These are phyloP conservation scores for Chouioia cunea DNA, from an alignment of 2,888 invertebrate species.

Conservation along the genomic window DNA sequence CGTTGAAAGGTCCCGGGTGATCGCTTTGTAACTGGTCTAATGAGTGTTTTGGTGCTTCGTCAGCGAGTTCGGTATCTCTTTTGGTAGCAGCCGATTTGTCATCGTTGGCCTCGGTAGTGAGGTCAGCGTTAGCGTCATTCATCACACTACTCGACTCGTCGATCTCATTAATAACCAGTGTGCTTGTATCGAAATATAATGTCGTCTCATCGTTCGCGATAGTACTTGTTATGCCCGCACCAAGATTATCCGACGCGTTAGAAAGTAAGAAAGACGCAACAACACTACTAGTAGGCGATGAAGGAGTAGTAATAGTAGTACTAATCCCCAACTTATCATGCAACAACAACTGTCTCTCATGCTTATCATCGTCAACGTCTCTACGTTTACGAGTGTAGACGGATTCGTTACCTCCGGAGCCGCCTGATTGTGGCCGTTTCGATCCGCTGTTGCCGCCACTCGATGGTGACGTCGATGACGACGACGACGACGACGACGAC, in stretches of 20 bases:
- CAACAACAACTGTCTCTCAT: no score
- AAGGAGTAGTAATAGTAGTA: no score
- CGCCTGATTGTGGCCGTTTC: conserved; percentile 62
- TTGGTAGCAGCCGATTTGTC: no score
- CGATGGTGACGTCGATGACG: conserved; percentile 27
- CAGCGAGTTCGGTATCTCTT: conserved; percentile 14
- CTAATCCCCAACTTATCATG: no score
- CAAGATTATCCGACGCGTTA: no score
- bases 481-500: conserved; percentile 64
- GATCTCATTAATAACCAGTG: no score
- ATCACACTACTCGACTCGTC: no score
- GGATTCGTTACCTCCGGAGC: conserved; percentile 71
- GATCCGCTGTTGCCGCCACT: conserved; percentile 70
- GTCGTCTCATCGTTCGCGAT: no score
- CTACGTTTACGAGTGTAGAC: conserved; percentile 76
- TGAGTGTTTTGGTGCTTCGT: conserved; percentile 10
- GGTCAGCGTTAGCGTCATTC: neutral
- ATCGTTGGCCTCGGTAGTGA: neutral
- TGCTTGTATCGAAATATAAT: no score
- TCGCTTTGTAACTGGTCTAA: conserved; percentile 64
- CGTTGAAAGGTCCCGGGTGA: conserved; percentile 65
- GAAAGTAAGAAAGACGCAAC: no score
- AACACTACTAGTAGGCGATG: no score
- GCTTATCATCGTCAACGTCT: conserved; percentile 49
- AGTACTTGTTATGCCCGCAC: no score